These are phyloP conservation scores for Ichneumoninae sp. DNA, from an alignment of 2,888 invertebrate species.

Conservation along the genomic window DNA sequence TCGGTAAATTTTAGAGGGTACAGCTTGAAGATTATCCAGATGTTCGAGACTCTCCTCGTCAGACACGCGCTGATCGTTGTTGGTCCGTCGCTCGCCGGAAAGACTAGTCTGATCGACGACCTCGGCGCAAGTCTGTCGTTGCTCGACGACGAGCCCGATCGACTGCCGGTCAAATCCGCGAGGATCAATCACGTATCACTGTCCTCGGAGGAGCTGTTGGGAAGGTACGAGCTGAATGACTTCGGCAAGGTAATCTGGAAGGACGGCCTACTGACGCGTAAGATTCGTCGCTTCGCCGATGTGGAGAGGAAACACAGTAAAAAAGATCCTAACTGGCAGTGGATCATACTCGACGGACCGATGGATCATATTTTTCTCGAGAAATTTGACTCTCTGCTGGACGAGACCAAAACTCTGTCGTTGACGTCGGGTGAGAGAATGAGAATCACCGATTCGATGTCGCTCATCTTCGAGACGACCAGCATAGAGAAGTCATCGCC, in stretches of 20 bases:
- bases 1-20: neutral
- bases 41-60: slow-evolving; percentile 86
- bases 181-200: slow-evolving; percentile 87
- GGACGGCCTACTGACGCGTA: slow-evolving; percentile 84
- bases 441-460: slow-evolving; percentile 84
- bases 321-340: slow-evolving; percentile 82
- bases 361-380: slow-evolving; percentile 87
- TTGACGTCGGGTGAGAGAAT: slow-evolving; percentile 87
- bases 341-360: slow-evolving; percentile 88
- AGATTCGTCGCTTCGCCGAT: slow-evolving; percentile 84
- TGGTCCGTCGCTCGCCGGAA: slow-evolving; percentile 85
- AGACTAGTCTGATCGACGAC: slow-evolving; percentile 85
- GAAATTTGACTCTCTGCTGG: slow-evolving; percentile 86
- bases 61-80: slow-evolving; percentile 86
- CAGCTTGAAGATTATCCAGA: slow-evolving; percentile 86
- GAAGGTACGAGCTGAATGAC: slow-evolving; percentile 85
- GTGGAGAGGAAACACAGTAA: slow-evolving; percentile 74
- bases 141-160: slow-evolving; percentile 78
- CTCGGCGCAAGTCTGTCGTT: slow-evolving; percentile 84
- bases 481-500: slow-evolving; percentile 86
- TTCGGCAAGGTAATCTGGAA: slow-evolving; percentile 82
- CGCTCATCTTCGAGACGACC: slow-evolving; percentile 87
- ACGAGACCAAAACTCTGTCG: slow-evolving; percentile 85
- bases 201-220: slow-evolving; percentile 86
- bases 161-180: slow-evolving; percentile 82